These are phyloP conservation scores for Apocrypta bakeri DNA, from an alignment of 1,140 invertebrate species.

Conservation along the genomic window DNA sequence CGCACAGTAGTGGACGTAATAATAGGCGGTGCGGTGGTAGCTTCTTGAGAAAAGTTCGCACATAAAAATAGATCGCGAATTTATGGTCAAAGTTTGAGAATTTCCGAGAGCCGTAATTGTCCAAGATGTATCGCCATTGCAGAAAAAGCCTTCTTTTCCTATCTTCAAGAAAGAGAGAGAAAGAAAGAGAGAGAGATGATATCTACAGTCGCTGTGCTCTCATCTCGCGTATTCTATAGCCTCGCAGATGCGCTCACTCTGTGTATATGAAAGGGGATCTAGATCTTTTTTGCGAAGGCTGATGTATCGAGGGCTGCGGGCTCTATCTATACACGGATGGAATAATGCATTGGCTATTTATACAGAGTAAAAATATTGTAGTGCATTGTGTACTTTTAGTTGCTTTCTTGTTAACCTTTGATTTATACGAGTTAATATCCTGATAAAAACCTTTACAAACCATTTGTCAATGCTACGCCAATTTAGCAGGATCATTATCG, in stretches of 20 bases:
- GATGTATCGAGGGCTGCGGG: background rate
- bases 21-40: slow-evolving; percentile 46
- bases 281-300: background rate
- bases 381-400: too few relatives aligned
- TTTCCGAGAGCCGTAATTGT: slow-evolving; percentile 63
- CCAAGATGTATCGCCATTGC: slow-evolving; percentile 61
- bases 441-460: too few relatives aligned
- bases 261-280: background rate
- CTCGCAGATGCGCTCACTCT: background rate
- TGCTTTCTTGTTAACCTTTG: too few relatives aligned
- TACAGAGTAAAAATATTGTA: background rate
- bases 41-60: slow-evolving; percentile 60
- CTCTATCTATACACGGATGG: background rate
- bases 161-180: background rate
- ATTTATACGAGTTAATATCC: too few relatives aligned
- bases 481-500: too few relatives aligned
- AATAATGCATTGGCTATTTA: background rate
- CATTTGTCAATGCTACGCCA: too few relatives aligned
- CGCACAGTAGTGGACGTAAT: slow-evolving; percentile 47
- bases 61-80: slow-evolving; percentile 67
- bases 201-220: background rate
- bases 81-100: slow-evolving; percentile 65
- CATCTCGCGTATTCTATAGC: background rate
- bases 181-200: background rate
- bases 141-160: background rate